Evolutionary conservation across 2,113 vertebrate genomes (phyloP).

Genomic region (Nannobrachium achirus): DNA sequence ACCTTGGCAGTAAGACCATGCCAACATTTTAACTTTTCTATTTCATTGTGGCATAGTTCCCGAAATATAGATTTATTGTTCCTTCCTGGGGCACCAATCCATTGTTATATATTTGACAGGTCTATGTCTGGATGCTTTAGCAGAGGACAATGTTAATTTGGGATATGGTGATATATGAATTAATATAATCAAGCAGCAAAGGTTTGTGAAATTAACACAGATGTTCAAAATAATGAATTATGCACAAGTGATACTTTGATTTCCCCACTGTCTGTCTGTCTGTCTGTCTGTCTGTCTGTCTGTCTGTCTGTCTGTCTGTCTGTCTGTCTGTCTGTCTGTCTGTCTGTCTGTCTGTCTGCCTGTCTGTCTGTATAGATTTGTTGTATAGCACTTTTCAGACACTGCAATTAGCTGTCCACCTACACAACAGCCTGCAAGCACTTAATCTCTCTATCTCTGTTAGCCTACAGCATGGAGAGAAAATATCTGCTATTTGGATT

Average conservation of each 20-base stretch:
- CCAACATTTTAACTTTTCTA: neutral
- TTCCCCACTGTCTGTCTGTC: neutral
- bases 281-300: no score
- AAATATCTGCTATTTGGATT: neutral
- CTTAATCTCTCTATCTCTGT: neutral
- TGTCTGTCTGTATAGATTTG: neutral
- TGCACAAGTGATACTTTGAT: neutral
- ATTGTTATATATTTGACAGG: no score
- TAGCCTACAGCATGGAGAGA: neutral
- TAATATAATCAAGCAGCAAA: no score
- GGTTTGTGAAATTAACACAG: no score
- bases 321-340: no score
- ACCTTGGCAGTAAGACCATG: neutral
- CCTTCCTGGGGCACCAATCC: no score
- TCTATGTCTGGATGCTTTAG: no score
- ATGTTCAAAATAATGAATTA: no score
- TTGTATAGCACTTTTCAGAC: constrained; percentile 6
- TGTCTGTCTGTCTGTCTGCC: no score
- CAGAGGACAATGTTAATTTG: no score
- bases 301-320: no score
- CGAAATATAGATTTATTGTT: neutral
- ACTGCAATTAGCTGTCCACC: constrained; percentile 7
- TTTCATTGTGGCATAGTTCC: neutral
- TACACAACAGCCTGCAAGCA: constrained; percentile 24
- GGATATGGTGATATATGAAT: no score